These are phyloP conservation scores for Trachelipus rathkii DNA, from an alignment of 1,140 invertebrate genomes.

Conservation along the genomic window DNA sequence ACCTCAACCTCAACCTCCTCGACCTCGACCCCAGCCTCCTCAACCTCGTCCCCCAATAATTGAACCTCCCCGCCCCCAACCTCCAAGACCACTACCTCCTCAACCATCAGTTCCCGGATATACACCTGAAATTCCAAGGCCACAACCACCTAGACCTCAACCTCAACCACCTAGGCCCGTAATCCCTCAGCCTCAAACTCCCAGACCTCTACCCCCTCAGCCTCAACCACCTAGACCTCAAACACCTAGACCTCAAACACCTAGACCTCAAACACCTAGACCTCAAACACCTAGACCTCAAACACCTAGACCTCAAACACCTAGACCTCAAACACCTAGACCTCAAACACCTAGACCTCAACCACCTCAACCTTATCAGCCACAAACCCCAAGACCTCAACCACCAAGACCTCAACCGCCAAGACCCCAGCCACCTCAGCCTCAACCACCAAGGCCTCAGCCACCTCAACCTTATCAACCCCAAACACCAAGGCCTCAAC, in stretches of 20 bases:
- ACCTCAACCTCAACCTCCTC: constrained; percentile 3
- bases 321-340: neutral
- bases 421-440: too few species aligned
- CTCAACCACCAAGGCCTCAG: too few species aligned
- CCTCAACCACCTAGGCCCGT: constrained; percentile 17
- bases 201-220: neutral
- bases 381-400: neutral
- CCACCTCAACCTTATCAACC: too few species aligned
- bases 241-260: neutral
- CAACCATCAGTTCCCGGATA: too few species aligned
- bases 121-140: too few species aligned
- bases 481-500: too few species aligned
- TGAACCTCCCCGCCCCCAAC: constrained; percentile 12
- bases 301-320: neutral
- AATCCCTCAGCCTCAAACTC: constrained; percentile 18
- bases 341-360: neutral
- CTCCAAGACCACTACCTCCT: neutral
- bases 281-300: neutral
- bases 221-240: constrained; percentile 4
- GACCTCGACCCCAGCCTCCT: constrained; percentile 17
- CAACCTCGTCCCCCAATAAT: neutral
- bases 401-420: too few species aligned
- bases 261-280: neutral
- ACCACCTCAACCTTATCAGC: neutral
- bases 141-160: constrained; percentile 7